Evolutionary conservation across 2,113 vertebrate species (phyloP).

Genomic region (Pogona vitticeps): DNA sequence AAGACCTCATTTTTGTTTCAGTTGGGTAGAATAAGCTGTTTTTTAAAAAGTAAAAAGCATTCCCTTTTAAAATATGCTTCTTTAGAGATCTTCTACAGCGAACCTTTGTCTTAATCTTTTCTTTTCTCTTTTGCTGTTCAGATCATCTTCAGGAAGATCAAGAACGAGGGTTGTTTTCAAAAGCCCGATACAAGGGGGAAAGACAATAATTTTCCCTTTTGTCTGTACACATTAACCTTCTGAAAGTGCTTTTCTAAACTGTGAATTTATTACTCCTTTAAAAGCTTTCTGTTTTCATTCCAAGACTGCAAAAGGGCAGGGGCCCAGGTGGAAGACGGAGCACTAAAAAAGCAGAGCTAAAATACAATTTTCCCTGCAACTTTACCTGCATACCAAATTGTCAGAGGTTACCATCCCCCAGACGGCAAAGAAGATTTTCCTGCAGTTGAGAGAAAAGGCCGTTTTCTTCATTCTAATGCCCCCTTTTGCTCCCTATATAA

Average conservation of each 20-base stretch:
- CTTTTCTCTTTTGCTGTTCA: not conserved
- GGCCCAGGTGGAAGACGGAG: not conserved
- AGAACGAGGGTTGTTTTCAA: slow-evolving; percentile 10
- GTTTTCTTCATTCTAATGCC: too few species aligned
- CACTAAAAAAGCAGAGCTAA: not conserved
- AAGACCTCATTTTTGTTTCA: not conserved
- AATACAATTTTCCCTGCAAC: not conserved
- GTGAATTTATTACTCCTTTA: not conserved
- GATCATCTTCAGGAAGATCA: slow-evolving; percentile 29
- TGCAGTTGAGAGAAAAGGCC: not conserved
- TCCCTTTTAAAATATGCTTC: fast-evolving
- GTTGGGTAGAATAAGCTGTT: not conserved
- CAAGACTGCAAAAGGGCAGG: not conserved
- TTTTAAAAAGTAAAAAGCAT: not conserved
- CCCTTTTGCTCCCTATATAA: too few species aligned
- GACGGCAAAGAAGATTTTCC: not conserved
- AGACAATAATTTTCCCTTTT: slow-evolving; percentile 27
- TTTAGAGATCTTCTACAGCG: not conserved
- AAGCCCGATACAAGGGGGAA: not conserved
- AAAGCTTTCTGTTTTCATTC: slow-evolving; percentile 1
- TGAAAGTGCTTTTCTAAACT: slow-evolving; percentile 35
- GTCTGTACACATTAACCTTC: slow-evolving; percentile 23
- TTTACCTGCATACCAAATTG: not conserved
- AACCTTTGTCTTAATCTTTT: slow-evolving; percentile 17
- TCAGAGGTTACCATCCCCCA: not conserved